A percentile compares a stretch with the other conserved stretches of the same genome.
These are phyloP conservation scores for Lampris megalopsis DNA, from an alignment of 2,113 vertebrate genomes.

Conservation along the genomic window DNA sequence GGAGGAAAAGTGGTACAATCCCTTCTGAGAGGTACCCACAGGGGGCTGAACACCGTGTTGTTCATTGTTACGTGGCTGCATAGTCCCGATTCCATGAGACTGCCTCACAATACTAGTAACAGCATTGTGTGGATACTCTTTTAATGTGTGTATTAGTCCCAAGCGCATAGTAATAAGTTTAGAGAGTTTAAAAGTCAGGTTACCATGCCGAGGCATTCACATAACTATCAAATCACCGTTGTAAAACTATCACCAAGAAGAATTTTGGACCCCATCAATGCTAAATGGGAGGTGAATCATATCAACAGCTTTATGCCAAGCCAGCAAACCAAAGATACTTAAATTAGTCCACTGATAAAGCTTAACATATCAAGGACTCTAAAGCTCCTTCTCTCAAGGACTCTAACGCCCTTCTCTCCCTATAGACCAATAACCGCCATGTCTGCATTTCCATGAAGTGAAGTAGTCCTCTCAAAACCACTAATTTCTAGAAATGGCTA, in stretches of 20 bases:
- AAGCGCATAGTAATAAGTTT: background rate
- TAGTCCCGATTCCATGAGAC: background rate
- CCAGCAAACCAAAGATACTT: conserved; percentile 39
- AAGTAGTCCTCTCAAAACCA: conserved; percentile 26
- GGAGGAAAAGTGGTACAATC: too few species aligned
- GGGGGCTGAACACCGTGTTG: too few species aligned
- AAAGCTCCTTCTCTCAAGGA: conserved; percentile 15
- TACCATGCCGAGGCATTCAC: background rate
- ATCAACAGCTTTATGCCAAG: conserved; percentile 39
- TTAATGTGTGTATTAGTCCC: background rate
- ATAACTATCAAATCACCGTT: background rate
- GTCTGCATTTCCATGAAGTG: conserved; percentile 21
- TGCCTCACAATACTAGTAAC: too few species aligned
- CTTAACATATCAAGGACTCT: background rate
- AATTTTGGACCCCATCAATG: background rate
- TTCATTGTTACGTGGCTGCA: too few species aligned
- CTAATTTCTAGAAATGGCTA: conserved; percentile 38
- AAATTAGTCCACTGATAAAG: conserved; percentile 2
- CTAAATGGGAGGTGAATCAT: conserved; percentile 16
- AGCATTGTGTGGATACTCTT: too few species aligned
- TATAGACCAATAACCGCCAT: conserved; percentile 20
- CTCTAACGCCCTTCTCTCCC: conserved; percentile 10
- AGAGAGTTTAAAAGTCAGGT: background rate
- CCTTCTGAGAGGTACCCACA: too few species aligned
- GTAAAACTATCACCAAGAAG: background rate